phyloP scores from a whole-genome alignment of 2,888 invertebrate species.

The Spatulosminthurus flaviceps region DNA sequence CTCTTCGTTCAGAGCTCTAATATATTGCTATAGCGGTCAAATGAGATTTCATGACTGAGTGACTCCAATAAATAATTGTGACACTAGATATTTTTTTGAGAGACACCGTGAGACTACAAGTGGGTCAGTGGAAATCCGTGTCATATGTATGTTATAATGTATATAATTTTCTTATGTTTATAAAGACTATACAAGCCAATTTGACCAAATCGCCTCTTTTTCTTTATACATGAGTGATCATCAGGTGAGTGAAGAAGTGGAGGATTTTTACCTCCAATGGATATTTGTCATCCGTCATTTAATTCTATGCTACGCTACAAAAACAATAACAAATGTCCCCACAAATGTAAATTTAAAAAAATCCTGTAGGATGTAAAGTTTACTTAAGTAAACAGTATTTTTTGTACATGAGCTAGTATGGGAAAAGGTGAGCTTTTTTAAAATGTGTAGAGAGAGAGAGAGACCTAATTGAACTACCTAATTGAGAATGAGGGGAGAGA shows the following conservation, averaged over 20 bases:
- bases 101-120: neutral
- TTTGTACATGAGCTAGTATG: too few species aligned
- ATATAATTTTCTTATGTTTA: neutral
- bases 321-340: too few species aligned
- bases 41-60: neutral
- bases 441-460: too few species aligned
- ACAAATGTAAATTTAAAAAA: too few species aligned
- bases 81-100: neutral
- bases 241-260: too few species aligned
- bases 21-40: neutral
- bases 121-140: constrained; percentile 33
- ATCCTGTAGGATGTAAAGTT: too few species aligned
- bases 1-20: too few species aligned
- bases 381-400: too few species aligned
- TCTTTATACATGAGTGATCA: neutral
- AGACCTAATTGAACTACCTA: too few species aligned
- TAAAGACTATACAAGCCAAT: neutral
- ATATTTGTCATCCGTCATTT: neutral
- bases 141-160: neutral
- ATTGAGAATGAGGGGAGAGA: too few species aligned
- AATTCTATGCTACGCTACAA: neutral
- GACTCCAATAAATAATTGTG: neutral
- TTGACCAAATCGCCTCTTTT: neutral
- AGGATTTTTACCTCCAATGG: too few species aligned
- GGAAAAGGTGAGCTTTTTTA: too few species aligned